phyloP scores from a whole-genome alignment of 2,888 invertebrate species.

The Copidosoma aretas region DNA sequence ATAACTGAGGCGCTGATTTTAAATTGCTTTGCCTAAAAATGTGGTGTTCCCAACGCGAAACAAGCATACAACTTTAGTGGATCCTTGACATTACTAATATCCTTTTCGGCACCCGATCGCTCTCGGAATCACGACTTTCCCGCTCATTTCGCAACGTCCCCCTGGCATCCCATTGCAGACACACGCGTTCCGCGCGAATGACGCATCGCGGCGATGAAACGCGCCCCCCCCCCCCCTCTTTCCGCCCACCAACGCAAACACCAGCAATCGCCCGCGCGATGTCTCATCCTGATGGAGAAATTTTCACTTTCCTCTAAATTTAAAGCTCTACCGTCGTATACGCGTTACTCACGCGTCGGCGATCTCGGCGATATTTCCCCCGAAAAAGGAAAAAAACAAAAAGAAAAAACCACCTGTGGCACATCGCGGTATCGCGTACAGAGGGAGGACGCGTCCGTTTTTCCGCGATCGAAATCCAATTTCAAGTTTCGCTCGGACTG shows the following conservation, averaged over 20 bases:
- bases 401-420: too few relatives aligned
- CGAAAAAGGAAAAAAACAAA: too few relatives aligned
- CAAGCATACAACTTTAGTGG: too few relatives aligned
- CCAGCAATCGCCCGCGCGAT: neutral
- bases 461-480: constrained; percentile 40
- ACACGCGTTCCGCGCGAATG: neutral
- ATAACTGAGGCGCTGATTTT: constrained; percentile 15
- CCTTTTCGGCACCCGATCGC: too few relatives aligned
- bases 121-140: too few relatives aligned
- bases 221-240: neutral
- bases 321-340: neutral
- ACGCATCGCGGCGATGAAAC: neutral
- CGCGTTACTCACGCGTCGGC: neutral
- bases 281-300: neutral
- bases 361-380: neutral
- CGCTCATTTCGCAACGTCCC: neutral
- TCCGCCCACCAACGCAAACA: neutral
- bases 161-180: neutral
- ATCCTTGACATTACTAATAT: too few relatives aligned
- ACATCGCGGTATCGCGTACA: neutral
- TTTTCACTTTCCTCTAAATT: neutral
- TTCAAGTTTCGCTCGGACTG: constrained; percentile 34
- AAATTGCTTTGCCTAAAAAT: too few relatives aligned
- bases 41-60: too few relatives aligned
- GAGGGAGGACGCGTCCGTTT: constrained; percentile 15